Evolutionary conservation across 2,113 vertebrate species (phyloP).

Genomic region (Hypomesus transpacificus): DNA sequence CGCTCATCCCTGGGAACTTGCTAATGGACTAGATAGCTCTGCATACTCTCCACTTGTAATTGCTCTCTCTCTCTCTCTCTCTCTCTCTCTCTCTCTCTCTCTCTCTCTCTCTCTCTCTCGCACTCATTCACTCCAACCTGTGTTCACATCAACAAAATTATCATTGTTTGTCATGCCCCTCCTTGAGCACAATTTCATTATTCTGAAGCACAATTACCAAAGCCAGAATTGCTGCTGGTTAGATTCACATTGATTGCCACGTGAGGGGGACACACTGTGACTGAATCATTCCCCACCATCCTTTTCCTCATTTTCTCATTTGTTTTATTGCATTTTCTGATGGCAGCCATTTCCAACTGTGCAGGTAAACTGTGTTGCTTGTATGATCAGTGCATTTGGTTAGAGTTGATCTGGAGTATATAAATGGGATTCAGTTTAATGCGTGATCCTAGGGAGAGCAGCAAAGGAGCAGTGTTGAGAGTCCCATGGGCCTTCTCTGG

Average conservation of each 20-base stretch:
- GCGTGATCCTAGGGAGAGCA: slow-evolving; percentile 17
- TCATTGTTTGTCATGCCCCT: slow-evolving; percentile 53
- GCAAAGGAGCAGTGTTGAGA: slow-evolving; percentile 13
- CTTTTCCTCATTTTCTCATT: slow-evolving; percentile 44
- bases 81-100: too few relatives aligned
- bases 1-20: neutral
- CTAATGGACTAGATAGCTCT: slow-evolving; percentile 8
- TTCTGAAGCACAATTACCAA: slow-evolving; percentile 61
- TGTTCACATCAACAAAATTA: slow-evolving; percentile 39
- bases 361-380: slow-evolving; percentile 47
- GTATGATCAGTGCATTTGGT: slow-evolving; percentile 29
- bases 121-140: slow-evolving; percentile 12
- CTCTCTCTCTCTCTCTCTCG: neutral
- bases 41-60: slow-evolving; percentile 10
- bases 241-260: slow-evolving; percentile 63
- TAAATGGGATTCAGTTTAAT: slow-evolving; percentile 21
- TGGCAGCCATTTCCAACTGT: slow-evolving; percentile 39
- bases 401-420: slow-evolving; percentile 16
- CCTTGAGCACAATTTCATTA: slow-evolving; percentile 68
- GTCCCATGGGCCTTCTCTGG: too few relatives aligned
- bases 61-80: too few relatives aligned
- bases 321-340: slow-evolving; percentile 40
- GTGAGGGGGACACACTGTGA: slow-evolving; percentile 39
- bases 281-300: slow-evolving; percentile 24
- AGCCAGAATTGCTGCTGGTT: slow-evolving; percentile 59